Base-by-base conservation (phyloP, 1,140 invertebrate genomes). In the Hypothenemus hampei region DNA sequence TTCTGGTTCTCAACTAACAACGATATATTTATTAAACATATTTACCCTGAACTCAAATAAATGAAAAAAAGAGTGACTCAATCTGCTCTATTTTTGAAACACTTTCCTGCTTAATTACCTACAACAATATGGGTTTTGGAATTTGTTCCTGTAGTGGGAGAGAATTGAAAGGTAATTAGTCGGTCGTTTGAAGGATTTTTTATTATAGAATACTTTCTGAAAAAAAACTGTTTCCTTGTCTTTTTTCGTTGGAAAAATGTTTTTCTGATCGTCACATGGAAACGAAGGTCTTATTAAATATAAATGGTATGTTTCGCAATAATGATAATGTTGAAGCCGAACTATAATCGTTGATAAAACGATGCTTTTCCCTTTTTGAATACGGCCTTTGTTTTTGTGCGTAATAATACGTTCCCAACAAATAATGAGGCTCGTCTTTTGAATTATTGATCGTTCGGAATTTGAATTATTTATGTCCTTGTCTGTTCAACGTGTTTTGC, bases 371-470 rank as follows among this genome's bases (percentile, higher is more conserved):
- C n/a, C n/a, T n/a, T n/a, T n/a, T n/a, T n/a, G n/a, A n/a, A n/a
- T n/a, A n/a, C n/a, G n/a, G n/a, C n/a, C n/a, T n/a, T 37, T 4
- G 19, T 20, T 36, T 29, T 33, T 35, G 18, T 22, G 19, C 45
- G 16, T 48, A 48, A 48, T 48, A 26, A 21, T 20, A 21, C 18
- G 20, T 47, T 48, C 16, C 7, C 13, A 20, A 19, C 15, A 48
- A 48, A 48, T 36, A 20, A n/a, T n/a, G n/a, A n/a, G n/a, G n/a
- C 36, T 35, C 36, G 19, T 48, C n/a, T 48, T 15, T 22, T 48
- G 29, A 33, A 48, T 48, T 26, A 48, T 48, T 22, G 16, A 48
- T 48, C 15, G n/a, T n/a, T n/a, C n/a, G n/a, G n/a, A n/a, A n/a
- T n/a, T n/a, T n/a, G n/a, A n/a, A n/a, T n/a, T n/a, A n/a, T n/a